phyloP scores from a whole-genome alignment of 2,113 vertebrate species.

The Lamprologus speciosus region DNA sequence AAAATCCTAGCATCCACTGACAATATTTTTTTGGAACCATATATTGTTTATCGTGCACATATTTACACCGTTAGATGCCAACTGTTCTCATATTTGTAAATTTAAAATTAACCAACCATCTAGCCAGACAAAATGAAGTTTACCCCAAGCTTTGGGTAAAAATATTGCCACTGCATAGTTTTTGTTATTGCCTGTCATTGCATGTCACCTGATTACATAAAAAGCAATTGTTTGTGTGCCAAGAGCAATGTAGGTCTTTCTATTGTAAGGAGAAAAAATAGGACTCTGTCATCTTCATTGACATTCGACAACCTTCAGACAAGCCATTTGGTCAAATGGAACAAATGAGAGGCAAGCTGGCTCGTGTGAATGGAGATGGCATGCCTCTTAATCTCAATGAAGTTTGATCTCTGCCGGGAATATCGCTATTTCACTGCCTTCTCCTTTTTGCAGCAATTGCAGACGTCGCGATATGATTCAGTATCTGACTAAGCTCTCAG shows the following conservation, averaged over 20 bases:
- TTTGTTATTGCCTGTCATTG: background rate
- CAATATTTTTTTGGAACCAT: background rate
- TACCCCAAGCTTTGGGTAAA: background rate
- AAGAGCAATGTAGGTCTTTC: background rate
- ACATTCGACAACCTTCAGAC: constrained; percentile 40
- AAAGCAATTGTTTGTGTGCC: constrained; percentile 11
- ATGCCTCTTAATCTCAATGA: constrained; percentile 31
- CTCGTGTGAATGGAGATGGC: constrained; percentile 8
- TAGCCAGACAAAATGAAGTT: background rate
- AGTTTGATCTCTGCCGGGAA: constrained; percentile 24
- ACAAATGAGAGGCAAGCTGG: constrained; percentile 40
- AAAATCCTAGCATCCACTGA: background rate
- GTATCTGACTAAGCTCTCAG: constrained; percentile 28
- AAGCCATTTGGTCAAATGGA: constrained; percentile 30
- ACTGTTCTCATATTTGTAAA: background rate
- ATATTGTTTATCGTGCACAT: background rate
- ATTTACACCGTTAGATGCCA: background rate
- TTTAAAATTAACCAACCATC: background rate
- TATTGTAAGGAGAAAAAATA: background rate
- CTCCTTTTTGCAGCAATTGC: constrained; percentile 30
- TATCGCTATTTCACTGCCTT: constrained; percentile 5
- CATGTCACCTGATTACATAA: background rate
- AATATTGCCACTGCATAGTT: background rate
- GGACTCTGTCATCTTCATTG: constrained; percentile 16
- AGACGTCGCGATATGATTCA: constrained; percentile 47